Evolutionary conservation across 2,888 invertebrate genomes (phyloP).

Genomic region (Celastrina argiolus): DNA sequence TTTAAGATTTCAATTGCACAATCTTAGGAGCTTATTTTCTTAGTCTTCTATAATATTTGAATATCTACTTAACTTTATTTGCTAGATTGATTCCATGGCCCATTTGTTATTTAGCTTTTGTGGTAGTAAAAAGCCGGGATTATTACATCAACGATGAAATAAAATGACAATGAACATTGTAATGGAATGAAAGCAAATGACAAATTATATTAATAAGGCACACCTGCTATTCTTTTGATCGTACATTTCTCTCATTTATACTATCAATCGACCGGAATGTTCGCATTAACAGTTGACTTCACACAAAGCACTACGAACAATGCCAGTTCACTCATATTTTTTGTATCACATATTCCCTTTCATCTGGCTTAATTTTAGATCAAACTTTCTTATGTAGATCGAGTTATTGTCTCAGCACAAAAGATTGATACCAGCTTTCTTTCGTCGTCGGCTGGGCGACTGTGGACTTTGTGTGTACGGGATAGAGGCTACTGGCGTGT

Average conservation of each 20-base stretch:
- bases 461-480: slow-evolving; percentile 40
- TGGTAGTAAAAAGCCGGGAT: background rate
- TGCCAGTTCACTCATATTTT: slow-evolving; percentile 68
- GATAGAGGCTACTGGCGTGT: slow-evolving; percentile 33
- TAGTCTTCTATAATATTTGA: too few relatives aligned
- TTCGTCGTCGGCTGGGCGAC: slow-evolving; percentile 15
- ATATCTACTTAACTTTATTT: background rate
- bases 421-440: slow-evolving; percentile 21
- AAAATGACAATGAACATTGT: slow-evolving; percentile 55
- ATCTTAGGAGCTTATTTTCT: too few relatives aligned
- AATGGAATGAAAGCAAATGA: slow-evolving; percentile 63
- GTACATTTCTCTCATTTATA: slow-evolving; percentile 77
- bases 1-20: too few relatives aligned
- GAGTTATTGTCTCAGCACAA: slow-evolving; percentile 65
- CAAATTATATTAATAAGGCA: slow-evolving; percentile 73
- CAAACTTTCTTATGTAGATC: slow-evolving; percentile 73
- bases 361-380: slow-evolving; percentile 75
- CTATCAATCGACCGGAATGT: slow-evolving; percentile 73
- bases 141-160: slow-evolving; percentile 2
- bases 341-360: slow-evolving; percentile 73
- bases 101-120: background rate
- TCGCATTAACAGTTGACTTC: slow-evolving; percentile 63
- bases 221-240: slow-evolving; percentile 78
- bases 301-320: slow-evolving; percentile 72
- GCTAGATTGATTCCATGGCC: background rate